Evolutionary conservation across 2,797 vertebrate species (phyloP).

Genomic region (Enteromius fasciolatus): DNA sequence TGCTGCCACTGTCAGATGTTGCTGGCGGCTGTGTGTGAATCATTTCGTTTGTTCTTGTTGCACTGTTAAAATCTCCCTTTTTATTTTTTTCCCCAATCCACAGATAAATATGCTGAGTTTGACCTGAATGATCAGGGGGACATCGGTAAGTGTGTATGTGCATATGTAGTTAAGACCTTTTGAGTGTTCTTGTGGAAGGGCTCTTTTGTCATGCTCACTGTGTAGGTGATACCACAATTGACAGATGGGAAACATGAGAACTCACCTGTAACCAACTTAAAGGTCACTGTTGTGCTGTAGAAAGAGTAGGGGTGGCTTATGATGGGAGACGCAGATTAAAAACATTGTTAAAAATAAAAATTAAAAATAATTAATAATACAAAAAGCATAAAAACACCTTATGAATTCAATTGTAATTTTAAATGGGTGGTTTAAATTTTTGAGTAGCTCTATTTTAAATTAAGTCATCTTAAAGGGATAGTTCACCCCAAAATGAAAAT

Average conservation of each 20-base stretch:
- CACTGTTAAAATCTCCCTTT: neutral
- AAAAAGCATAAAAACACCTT: neutral
- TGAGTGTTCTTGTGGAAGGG: neutral
- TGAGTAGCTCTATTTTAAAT: neutral
- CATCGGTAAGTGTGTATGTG: conserved; percentile 86
- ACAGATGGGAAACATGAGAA: conserved; percentile 40
- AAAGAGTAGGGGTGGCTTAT: neutral
- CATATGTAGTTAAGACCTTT: conserved; percentile 28
- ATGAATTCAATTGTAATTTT: neutral
- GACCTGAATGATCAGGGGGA: conserved; percentile 97
- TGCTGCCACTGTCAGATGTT: conserved; percentile 61
- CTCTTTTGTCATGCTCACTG: conserved; percentile 32
- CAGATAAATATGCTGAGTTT: conserved; percentile 98
- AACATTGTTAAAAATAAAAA: neutral
- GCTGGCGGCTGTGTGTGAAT: conserved; percentile 61
- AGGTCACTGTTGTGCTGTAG: neutral
- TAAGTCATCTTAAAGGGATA: neutral
- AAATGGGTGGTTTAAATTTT: neutral
- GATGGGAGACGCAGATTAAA: neutral
- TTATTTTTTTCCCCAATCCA: conserved; percentile 58
- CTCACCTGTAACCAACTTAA: conserved; percentile 2
- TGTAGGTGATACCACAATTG: conserved; percentile 60
- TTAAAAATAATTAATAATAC: too few relatives aligned
- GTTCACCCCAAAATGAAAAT: too few relatives aligned
- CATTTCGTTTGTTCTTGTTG: conserved; percentile 33